phyloP scores from a whole-genome alignment of 2,888 invertebrate species.

The Cheiracanthium punctorium region DNA sequence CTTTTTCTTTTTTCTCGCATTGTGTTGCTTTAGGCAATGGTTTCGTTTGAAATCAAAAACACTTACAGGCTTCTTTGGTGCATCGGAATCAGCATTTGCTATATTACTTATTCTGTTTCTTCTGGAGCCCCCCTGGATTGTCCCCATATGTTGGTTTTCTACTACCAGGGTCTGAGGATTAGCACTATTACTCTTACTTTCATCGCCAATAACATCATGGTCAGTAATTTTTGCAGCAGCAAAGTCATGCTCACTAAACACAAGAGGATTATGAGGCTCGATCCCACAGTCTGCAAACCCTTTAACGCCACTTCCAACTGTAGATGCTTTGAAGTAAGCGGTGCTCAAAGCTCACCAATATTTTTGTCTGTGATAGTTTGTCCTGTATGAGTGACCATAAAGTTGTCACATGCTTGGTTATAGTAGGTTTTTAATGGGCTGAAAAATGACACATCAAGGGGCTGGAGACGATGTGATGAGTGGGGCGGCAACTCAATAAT shows the following conservation, averaged over 20 bases:
- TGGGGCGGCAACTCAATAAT: not conserved
- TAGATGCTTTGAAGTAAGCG: not conserved
- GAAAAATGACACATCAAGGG: not conserved
- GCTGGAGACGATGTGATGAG: not conserved
- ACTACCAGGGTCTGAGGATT: too few species aligned
- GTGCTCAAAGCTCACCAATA: not conserved
- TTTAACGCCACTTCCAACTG: not conserved
- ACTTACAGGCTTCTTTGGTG: too few species aligned
- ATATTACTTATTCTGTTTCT: too few species aligned
- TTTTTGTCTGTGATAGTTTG: not conserved
- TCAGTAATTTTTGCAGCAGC: not conserved
- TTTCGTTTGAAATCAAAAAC: too few species aligned
- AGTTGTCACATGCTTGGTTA: not conserved
- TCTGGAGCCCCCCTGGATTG: too few species aligned
- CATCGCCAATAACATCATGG: not conserved
- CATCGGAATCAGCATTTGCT: too few species aligned
- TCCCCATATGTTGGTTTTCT: too few species aligned
- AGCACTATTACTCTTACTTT: too few species aligned
- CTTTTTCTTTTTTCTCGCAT: too few species aligned
- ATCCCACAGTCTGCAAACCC: not conserved
- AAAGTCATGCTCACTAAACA: not conserved
- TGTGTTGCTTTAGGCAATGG: too few species aligned
- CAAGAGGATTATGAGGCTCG: not conserved
- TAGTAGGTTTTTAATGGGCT: not conserved
- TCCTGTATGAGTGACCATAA: not conserved